Base-by-base conservation (phyloP, 1,140 invertebrate genomes). In the Procambarus virginalis region DNA sequence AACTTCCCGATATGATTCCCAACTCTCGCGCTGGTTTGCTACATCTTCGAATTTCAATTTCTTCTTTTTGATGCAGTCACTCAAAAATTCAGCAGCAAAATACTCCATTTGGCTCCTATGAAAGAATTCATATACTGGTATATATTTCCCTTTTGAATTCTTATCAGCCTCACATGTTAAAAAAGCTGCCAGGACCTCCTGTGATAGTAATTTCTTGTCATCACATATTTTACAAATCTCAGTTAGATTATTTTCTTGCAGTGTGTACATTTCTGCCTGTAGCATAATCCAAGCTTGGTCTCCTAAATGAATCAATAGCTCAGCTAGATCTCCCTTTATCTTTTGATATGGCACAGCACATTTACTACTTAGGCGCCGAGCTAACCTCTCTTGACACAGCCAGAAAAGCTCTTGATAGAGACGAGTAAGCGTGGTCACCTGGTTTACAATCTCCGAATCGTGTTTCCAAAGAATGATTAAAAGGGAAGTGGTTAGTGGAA, bases 391-490 rank as follows among this genome's bases (percentile, higher is more conserved):
- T 10, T 84, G 14, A 22, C 64, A 73, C 2, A 84, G 48, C 2
- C 2, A n/a, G 17, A 84, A 84, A 68, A 84, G 14, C 68, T 84
- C 82, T 51, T 48, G 22, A 73, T 84, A 84, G 2, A 84, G 46
- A 6, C 60, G 60, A 2, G 82, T 84, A 8, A 60, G 60, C 3
- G 82, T 48, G 48, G 82, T 73, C 45, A 84, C 68, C 12, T 20
- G 73, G 3, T 48, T 70, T 49, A 73, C 82, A 73, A 73, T 49
- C 9, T 68, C 8, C 46, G 64, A n/a, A n/a, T 51, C 46, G 6
- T 84, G 34, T 48, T 20, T 73, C 82, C 82, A 84, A 73, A 84
- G 82, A 46, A 68, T 48, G 45, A 84, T 84, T 2, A 84, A 68
- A 12, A 80, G 78, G 48, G 78, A 20, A 58, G 22, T 51, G 20